phyloP scores from a whole-genome alignment of 2,888 invertebrate species.

The Tipula confusa region DNA sequence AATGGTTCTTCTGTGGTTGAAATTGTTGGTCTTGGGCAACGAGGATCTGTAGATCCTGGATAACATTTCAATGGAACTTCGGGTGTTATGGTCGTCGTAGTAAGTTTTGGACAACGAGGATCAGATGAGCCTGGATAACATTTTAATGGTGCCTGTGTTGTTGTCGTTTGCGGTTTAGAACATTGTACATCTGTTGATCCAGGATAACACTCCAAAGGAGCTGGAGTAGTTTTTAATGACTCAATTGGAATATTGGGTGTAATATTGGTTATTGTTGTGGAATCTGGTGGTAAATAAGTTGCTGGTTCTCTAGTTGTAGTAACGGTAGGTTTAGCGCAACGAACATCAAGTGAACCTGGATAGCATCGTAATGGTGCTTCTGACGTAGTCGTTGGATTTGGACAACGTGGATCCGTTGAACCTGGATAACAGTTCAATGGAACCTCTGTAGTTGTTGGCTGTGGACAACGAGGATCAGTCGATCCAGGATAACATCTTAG shows the following conservation, averaged over 20 bases:
- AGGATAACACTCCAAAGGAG: slow-evolving; percentile 39
- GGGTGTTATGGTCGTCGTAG: too few species aligned
- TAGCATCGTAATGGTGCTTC: slow-evolving; percentile 50
- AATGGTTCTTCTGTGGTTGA: slow-evolving; percentile 35
- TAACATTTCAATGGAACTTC: slow-evolving; percentile 40
- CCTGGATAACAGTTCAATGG: slow-evolving; percentile 41
- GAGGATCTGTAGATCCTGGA: slow-evolving; percentile 45
- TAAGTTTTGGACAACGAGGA: slow-evolving; percentile 41
- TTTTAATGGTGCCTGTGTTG: slow-evolving; percentile 42
- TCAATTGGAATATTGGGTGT: too few species aligned
- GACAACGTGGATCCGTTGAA: slow-evolving; percentile 44
- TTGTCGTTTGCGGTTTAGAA: slow-evolving; percentile 38
- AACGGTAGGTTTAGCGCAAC: slow-evolving; percentile 42
- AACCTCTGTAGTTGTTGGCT: slow-evolving; percentile 35
- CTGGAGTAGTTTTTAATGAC: too few species aligned
- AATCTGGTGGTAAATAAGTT: slow-evolving; percentile 35
- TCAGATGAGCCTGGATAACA: slow-evolving; percentile 48
- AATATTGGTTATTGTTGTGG: slow-evolving; percentile 37
- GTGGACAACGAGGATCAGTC: slow-evolving; percentile 44
- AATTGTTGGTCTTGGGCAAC: slow-evolving; percentile 41
- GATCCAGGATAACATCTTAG: slow-evolving; percentile 41
- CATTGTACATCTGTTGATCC: slow-evolving; percentile 42
- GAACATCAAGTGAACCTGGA: slow-evolving; percentile 47
- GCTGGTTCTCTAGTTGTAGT: slow-evolving; percentile 30
- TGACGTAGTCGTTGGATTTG: slow-evolving; percentile 38